phyloP scores from a whole-genome alignment of 2,113 vertebrate species.

The Melozone crissalis region DNA sequence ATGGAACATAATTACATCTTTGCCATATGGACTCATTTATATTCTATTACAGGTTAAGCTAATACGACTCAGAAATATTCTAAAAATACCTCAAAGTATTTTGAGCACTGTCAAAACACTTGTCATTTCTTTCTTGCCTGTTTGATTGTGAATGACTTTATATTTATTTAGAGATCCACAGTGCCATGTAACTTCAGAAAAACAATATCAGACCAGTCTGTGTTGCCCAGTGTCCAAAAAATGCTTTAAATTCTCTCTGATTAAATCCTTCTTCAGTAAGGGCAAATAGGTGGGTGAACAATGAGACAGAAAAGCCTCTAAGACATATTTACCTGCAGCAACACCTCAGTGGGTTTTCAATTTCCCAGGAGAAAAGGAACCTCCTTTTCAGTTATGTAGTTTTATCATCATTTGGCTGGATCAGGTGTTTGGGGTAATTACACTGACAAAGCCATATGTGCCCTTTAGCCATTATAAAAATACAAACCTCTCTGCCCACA shows the following conservation, averaged over 20 bases:
- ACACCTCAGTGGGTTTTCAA: slow-evolving; percentile 49
- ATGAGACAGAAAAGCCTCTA: slow-evolving; percentile 42
- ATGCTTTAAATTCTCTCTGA: slow-evolving; percentile 33
- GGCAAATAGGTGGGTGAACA: slow-evolving; percentile 40
- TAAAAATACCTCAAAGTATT: slow-evolving; percentile 81
- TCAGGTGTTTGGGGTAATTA: slow-evolving; percentile 39
- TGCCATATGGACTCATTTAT: slow-evolving; percentile 85
- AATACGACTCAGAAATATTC: slow-evolving; percentile 79
- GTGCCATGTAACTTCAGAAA: slow-evolving; percentile 53
- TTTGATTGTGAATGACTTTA: slow-evolving; percentile 73
- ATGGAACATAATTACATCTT: slow-evolving; percentile 81
- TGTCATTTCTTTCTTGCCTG: slow-evolving; percentile 70
- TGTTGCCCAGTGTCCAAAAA: slow-evolving; percentile 40
- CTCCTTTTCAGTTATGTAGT: slow-evolving; percentile 7
- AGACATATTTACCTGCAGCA: slow-evolving; percentile 51
- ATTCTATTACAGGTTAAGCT: slow-evolving; percentile 87
- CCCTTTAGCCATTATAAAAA: neutral
- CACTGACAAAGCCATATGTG: slow-evolving; percentile 21
- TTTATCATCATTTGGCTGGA: slow-evolving; percentile 48
- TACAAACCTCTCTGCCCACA: neutral
- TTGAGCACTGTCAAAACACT: slow-evolving; percentile 75
- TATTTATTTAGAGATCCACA: slow-evolving; percentile 71
- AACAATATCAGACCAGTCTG: slow-evolving; percentile 18
- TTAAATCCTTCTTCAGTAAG: neutral
- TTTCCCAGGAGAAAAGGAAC: slow-evolving; percentile 47